These are phyloP conservation scores for Anguilla anguilla DNA, from an alignment of 2,797 vertebrate genomes.

Conservation along the genomic window DNA sequence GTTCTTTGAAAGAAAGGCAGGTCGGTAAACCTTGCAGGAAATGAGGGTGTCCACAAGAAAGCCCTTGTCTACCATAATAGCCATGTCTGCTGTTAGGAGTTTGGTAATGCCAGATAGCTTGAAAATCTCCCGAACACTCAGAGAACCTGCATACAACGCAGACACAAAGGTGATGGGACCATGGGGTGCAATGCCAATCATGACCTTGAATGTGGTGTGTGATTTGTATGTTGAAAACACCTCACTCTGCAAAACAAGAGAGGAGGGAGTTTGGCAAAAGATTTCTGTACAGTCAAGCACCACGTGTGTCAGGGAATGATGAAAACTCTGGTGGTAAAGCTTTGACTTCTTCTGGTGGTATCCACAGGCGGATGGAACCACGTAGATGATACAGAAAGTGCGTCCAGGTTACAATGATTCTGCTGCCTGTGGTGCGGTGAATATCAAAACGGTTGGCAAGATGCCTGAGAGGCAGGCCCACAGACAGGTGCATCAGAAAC, in stretches of 20 bases:
- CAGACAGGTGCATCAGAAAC: too few species aligned
- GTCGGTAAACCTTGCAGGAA: too few species aligned
- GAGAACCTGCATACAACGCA: slow-evolving; percentile 29
- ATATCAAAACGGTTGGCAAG: too few species aligned
- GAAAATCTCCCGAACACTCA: slow-evolving; percentile 32
- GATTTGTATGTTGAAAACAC: slow-evolving; percentile 32
- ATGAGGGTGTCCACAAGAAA: too few species aligned
- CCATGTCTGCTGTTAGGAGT: slow-evolving; percentile 19
- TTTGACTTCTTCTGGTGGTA: too few species aligned
- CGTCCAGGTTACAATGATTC: too few species aligned
- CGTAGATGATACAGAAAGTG: too few species aligned
- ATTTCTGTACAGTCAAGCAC: slow-evolving; percentile 28
- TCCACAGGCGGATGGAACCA: too few species aligned
- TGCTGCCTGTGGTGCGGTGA: too few species aligned
- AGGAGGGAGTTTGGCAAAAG: slow-evolving; percentile 22
- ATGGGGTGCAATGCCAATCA: slow-evolving; percentile 27
- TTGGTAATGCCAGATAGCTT: not conserved
- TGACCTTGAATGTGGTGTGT: slow-evolving; percentile 13
- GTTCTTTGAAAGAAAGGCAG: too few species aligned
- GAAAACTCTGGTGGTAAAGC: too few species aligned
- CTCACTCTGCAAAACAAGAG: slow-evolving; percentile 26
- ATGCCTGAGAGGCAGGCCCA: too few species aligned
- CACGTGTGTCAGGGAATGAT: not conserved
- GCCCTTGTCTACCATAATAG: not conserved
- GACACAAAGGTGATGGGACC: slow-evolving; percentile 31